phyloP scores from a whole-genome alignment of 2,888 invertebrate genomes.

The Tiliacea aurago region DNA sequence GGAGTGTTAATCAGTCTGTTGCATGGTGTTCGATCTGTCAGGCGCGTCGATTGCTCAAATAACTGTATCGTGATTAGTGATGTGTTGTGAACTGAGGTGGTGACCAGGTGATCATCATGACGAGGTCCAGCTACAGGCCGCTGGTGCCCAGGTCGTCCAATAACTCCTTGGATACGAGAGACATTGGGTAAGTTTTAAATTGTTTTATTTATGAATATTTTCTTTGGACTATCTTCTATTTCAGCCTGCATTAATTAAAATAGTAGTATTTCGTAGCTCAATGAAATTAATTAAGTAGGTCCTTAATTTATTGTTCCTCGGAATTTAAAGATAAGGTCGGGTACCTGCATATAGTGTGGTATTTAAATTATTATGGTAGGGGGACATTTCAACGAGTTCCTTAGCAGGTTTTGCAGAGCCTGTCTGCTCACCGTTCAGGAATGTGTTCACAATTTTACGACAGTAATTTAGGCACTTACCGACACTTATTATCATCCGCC shows the following conservation, averaged over 20 bases:
- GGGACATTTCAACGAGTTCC: slow-evolving; percentile 23
- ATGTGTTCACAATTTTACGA: slow-evolving; percentile 29
- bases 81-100: slow-evolving; percentile 57
- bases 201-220: slow-evolving; percentile 11
- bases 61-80: slow-evolving; percentile 62
- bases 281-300: neutral
- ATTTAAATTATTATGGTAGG: slow-evolving; percentile 38
- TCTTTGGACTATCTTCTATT: neutral
- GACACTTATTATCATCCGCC: neutral
- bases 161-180: slow-evolving; percentile 82
- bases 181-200: slow-evolving; percentile 80
- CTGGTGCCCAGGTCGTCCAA: slow-evolving; percentile 85
- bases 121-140: slow-evolving; percentile 86
- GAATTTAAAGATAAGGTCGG: slow-evolving; percentile 4
- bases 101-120: slow-evolving; percentile 76
- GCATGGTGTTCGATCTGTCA: slow-evolving; percentile 71
- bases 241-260: neutral
- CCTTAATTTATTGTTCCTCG: neutral
- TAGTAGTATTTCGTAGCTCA: neutral
- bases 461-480: slow-evolving; percentile 10
- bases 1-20: slow-evolving; percentile 77
- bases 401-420: slow-evolving; percentile 48
- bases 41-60: slow-evolving; percentile 78
- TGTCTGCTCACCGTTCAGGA: slow-evolving; percentile 27
- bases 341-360: slow-evolving; percentile 14